phyloP scores from a whole-genome alignment of 2,888 invertebrate genomes.

The Cotesia congregata region DNA sequence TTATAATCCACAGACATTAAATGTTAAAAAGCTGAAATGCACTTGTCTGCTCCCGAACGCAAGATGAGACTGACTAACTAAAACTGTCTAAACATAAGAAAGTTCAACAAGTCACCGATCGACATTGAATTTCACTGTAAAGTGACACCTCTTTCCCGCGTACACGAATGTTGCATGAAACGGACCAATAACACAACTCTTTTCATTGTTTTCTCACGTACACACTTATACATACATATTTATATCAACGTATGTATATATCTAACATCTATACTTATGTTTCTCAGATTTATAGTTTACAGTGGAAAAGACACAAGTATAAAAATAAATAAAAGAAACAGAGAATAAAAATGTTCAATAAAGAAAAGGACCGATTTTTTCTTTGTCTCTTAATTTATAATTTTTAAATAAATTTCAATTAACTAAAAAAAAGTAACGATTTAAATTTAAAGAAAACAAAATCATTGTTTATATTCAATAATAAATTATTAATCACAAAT shows the following conservation, averaged over 20 bases:
- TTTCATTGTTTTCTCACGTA: constrained; percentile 8
- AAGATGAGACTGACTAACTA: not conserved
- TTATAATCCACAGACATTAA: constrained; percentile 18
- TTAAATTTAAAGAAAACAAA: not conserved
- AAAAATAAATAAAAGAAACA: not conserved
- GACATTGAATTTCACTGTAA: constrained; percentile 7
- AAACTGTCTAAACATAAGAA: constrained; percentile 8
- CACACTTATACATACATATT: constrained; percentile 11
- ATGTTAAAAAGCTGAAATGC: not conserved
- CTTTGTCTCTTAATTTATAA: not conserved
- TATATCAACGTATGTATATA: constrained; percentile 2
- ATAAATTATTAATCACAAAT: not conserved
- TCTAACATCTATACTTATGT: constrained; percentile 11
- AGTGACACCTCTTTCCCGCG: constrained; percentile 3
- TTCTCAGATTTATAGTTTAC: constrained; percentile 1
- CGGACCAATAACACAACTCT: constrained; percentile 6
- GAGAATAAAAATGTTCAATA: not conserved
- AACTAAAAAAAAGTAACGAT: not conserved
- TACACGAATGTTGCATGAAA: not conserved
- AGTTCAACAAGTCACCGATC: constrained; percentile 12
- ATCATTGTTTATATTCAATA: not conserved
- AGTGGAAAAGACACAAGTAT: not conserved
- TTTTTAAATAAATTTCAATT: not conserved
- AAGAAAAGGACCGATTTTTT: not conserved
- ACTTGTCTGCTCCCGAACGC: constrained; percentile 3